Evolutionary conservation across 2,797 vertebrate species (phyloP), one percentile per base, ranked within the genome.

Genomic region (Apogon hyalosoma): DNA sequence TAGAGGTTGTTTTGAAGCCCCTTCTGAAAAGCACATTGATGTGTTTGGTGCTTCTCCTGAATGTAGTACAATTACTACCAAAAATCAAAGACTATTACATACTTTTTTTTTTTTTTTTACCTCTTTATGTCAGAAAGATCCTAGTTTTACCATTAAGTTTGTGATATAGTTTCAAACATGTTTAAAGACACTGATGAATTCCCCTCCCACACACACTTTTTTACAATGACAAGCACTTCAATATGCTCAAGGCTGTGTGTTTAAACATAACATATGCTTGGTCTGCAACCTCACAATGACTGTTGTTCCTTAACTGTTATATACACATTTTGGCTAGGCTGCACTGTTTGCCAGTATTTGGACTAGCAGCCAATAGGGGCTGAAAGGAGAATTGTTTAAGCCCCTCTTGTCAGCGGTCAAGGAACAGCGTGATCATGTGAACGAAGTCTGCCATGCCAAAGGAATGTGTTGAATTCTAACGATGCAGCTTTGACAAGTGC

Each of bases 381-480:
- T 87, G 75, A 88, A 88, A 85, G 82, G 69, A 65, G 63, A 71
- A 87, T 92, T 92, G 84, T 92, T 88, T 73, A 39, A 84, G 80
- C 63, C 58, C 19, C 52, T 63, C 78, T 78, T 54, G 49, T 81
- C 80, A 70, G 87, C 52, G 72, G 89, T 78, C 79, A 90, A 84
- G 75, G 76, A 88, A 71, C 84, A 66, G 77, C 83, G 68, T 76
- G 77, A 87, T 93, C 92, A 93, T 94, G 92, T 90, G 90, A 92
- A 91, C 82, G 66, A 51, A 89, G 87, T 76, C 84, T 83, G 85
- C 90, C 89, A 84, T 75, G 87, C 80, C 80, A 84, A 82, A 92
- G 88, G 92, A 94, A 94, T 95, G 93, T 92, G 93, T 93, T 92
- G 92, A 94, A 95, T 95, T 90, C 84, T 82, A 94, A 87, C 81